Base-by-base conservation (phyloP, 2,797 vertebrate species). In the Vipera latastei region DNA sequence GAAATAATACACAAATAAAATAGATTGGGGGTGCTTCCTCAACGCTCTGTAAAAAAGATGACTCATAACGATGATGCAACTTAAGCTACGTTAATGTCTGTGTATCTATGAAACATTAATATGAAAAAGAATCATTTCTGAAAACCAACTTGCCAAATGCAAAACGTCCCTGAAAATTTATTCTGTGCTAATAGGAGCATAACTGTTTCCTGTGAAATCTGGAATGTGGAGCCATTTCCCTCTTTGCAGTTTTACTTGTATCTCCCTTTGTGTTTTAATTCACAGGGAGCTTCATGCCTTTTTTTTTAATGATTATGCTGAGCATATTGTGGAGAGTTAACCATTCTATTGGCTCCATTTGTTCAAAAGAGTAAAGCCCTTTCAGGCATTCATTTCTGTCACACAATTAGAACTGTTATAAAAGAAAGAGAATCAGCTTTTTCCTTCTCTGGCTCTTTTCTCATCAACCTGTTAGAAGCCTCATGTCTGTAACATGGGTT, bases 171-270 rank as follows among this genome's bases (percentile, higher is more conserved):
- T 92, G 90, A 61, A 93, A 93, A 83, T 91, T 90, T 92, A 95
- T 92, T 92, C 89, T 91, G 93, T 92, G 28, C 86, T 93, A 59
- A 94, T 91, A 96, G 95, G 95, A 86, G 89, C 44, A 90, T 95
- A 95, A 94, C 61, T 44, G 88, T 85, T 95, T 96, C 90, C 93
- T 97, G 96, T 97, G 95, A 97, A 96, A 95, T 96, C 96, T 95
- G 93, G 93, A 88, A 89, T 61, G 85, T 61, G 91, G 96, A 97
- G 95, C 94, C 94, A 48, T 89, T 89, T 61, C 59, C 8, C 38
- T 63, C 38, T 89, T 61, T 89, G 12, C 13, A 55, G 51, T 55
- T 55, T 55, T 55, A 86, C 25, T 55, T 55, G 92, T 94, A 94
- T 93, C 92, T 92, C 95, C 95, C 83, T n/a, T 90, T 53, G 28